These are phyloP conservation scores for Maniola jurtina DNA, from an alignment of 1,140 invertebrate species.

Conservation along the genomic window DNA sequence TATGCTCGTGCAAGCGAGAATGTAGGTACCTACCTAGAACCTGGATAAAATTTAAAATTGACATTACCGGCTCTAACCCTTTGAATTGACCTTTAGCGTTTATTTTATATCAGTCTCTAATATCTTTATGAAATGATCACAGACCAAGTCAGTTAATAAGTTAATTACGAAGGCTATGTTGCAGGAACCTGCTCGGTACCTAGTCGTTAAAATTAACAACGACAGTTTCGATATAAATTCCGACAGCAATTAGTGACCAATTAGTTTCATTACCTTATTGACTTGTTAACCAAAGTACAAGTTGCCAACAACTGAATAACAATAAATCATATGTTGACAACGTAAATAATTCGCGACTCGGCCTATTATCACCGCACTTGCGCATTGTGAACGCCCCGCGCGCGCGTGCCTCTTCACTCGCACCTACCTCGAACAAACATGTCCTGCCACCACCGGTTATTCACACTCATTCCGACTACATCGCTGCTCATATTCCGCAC, in stretches of 20 bases:
- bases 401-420: slow-evolving; percentile 58
- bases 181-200: neutral
- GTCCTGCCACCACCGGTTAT: slow-evolving; percentile 30
- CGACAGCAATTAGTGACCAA: slow-evolving; percentile 20
- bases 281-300: slow-evolving; percentile 16
- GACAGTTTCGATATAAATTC: neutral
- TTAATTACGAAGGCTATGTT: neutral
- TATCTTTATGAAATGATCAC: neutral
- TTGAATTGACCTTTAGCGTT: too few relatives aligned
- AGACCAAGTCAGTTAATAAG: neutral
- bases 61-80: too few relatives aligned
- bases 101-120: neutral
- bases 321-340: slow-evolving; percentile 69
- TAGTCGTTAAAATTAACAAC: slow-evolving; percentile 4
- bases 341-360: slow-evolving; percentile 65
- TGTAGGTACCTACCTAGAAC: too few relatives aligned
- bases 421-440: slow-evolving; percentile 37
- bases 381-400: slow-evolving; percentile 55
- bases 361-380: slow-evolving; percentile 62
- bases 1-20: too few relatives aligned
- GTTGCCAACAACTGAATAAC: slow-evolving; percentile 36
- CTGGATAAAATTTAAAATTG: too few relatives aligned
- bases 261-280: slow-evolving; percentile 22
- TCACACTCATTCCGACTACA: slow-evolving; percentile 49
- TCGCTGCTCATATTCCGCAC: slow-evolving; percentile 39